Percentiles rank a stretch among this genome's conserved stretches.
Evolutionary conservation across 35 echinoderm and acorn worm species (phyloP).

Genomic region (Chiridota heheva): DNA sequence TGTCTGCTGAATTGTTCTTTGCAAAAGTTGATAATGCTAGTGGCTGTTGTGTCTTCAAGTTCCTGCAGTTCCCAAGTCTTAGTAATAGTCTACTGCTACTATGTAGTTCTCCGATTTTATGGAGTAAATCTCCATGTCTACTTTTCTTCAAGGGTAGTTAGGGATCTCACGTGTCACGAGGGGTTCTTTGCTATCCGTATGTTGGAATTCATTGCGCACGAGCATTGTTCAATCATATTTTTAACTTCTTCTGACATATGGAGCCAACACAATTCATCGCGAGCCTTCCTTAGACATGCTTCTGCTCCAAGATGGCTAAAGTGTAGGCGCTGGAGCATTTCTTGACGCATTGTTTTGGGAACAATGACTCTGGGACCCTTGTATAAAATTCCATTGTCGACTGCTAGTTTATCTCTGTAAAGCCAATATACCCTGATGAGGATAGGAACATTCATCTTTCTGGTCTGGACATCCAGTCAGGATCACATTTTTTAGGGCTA

Average conservation of each 20-base stretch:
- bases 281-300: slow-evolving; percentile 54
- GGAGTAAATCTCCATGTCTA: slow-evolving; percentile 13
- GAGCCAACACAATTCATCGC: slow-evolving; percentile 61
- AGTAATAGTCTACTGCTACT: slow-evolving; percentile 3
- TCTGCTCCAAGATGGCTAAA: slow-evolving; percentile 61
- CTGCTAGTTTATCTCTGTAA: slow-evolving; percentile 66
- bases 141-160: slow-evolving; percentile 26
- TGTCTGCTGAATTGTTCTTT: slow-evolving; percentile 12
- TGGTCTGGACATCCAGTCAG: slow-evolving; percentile 53
- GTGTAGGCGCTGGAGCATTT: slow-evolving; percentile 38
- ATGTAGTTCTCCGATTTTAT: slow-evolving; percentile 5
- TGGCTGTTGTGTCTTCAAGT: slow-evolving; percentile 23
- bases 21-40: too few species aligned
- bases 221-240: slow-evolving; percentile 31
- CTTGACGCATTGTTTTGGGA: slow-evolving; percentile 28
- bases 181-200: slow-evolving; percentile 40
- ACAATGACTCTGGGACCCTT: slow-evolving; percentile 55
- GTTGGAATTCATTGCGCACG: slow-evolving; percentile 34
- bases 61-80: slow-evolving; percentile 11
- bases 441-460: slow-evolving; percentile 18
- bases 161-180: slow-evolving; percentile 22
- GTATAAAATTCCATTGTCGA: slow-evolving; percentile 66
- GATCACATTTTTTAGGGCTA: neutral
- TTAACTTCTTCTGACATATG: neutral
- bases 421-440: slow-evolving; percentile 40